A percentile compares a stretch with the other conserved stretches of the same genome.
Conservation (phyloP, 2,113 vertebrate genomes). For the Galbula dea region DNA sequence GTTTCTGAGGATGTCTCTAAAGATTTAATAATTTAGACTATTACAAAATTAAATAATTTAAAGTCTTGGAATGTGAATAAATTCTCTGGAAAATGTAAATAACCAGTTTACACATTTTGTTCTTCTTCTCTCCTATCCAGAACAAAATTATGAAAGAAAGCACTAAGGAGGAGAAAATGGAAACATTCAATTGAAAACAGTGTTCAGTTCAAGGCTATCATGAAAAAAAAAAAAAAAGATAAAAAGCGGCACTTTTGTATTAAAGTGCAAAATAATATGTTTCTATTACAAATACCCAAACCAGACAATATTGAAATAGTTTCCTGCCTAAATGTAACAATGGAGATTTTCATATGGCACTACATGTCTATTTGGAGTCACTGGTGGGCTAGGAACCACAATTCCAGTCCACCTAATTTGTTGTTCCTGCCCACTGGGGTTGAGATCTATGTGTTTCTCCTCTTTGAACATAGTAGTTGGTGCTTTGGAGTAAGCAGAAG, state of each 20-base stretch:
- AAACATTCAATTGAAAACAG: background rate
- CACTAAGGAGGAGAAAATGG: background rate
- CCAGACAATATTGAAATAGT: background rate
- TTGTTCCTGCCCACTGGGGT: background rate
- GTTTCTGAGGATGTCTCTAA: constrained; percentile 19
- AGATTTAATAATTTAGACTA: constrained; percentile 36
- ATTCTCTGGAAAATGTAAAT: background rate
- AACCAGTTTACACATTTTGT: background rate
- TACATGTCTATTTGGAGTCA: background rate
- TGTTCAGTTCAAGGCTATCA: background rate
- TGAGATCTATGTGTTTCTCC: background rate
- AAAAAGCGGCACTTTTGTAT: background rate
- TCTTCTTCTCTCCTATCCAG: background rate
- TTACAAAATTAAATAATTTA: background rate
- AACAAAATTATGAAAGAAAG: background rate
- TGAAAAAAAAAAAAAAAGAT: background rate
- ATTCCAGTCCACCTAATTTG: background rate
- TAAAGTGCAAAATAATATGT: background rate
- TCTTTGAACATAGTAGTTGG: background rate
- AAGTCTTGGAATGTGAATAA: background rate
- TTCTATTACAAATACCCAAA: background rate
- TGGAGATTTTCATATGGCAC: background rate
- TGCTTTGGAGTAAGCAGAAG: background rate
- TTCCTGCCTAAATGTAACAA: background rate
- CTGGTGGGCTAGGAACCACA: background rate